A percentile compares a stretch with the other conserved stretches of the same genome.
These are phyloP conservation scores for Lordiphosa andalusiaca DNA, from an alignment of 2,888 invertebrate species.

Conservation along the genomic window DNA sequence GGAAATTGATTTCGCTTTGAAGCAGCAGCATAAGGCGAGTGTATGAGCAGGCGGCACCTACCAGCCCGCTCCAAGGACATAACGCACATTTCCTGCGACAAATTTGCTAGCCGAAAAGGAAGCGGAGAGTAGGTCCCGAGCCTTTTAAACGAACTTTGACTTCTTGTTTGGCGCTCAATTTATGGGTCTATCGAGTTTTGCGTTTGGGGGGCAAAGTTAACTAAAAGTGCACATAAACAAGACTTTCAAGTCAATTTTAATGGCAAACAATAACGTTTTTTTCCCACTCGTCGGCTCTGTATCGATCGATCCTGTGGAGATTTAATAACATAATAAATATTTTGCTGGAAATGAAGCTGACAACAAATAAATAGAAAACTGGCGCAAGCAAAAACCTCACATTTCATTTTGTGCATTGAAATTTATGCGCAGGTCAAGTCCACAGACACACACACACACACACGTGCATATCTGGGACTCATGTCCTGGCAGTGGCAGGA, in stretches of 20 bases:
- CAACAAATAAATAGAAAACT: conserved; percentile 1
- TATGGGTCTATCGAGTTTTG: conserved; percentile 71
- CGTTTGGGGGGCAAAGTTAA: conserved; percentile 39
- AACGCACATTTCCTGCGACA: conserved; percentile 74
- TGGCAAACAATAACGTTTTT: conserved; percentile 47
- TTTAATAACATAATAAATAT: conserved; percentile 35
- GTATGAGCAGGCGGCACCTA: conserved; percentile 26
- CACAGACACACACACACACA: conserved; percentile 28
- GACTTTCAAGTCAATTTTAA: conserved; percentile 67
- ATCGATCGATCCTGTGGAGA: conserved; percentile 27
- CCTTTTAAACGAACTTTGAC: conserved; percentile 68
- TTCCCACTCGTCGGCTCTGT: conserved; percentile 9
- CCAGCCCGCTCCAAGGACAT: conserved; percentile 37
- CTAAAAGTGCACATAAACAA: conserved; percentile 73
- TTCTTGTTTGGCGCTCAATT: conserved; percentile 66
- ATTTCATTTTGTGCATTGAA: conserved; percentile 67
- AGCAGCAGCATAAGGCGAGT: conserved; percentile 26
- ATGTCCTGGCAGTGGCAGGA: conserved; percentile 43
- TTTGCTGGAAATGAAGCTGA: conserved; percentile 7
- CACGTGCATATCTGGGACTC: conserved; percentile 53
- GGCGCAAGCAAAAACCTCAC: conserved; percentile 14
- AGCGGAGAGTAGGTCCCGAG: conserved; percentile 15
- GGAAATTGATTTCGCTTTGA: conserved; percentile 70
- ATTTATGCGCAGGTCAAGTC: conserved; percentile 68
- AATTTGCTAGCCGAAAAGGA: conserved; percentile 58